Evolutionary conservation across 2,113 vertebrate species (phyloP), one percentile per base, ranked within the genome.

Genomic region (Climacteris rufus): DNA sequence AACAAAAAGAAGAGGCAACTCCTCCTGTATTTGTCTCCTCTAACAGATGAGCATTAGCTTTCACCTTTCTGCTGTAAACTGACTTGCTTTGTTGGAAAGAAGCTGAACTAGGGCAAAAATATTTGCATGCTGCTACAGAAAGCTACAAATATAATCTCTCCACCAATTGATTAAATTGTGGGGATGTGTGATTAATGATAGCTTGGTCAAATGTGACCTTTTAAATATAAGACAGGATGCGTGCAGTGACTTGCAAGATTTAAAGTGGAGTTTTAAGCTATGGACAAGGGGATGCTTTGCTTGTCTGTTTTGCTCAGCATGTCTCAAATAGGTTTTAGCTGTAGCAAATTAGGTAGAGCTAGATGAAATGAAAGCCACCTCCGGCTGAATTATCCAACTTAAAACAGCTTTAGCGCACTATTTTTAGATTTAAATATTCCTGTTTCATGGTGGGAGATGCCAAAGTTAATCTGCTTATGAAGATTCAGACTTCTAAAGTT

Each of bases 381-480:
- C 94, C 9, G 2, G 83, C 84, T 94, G 93, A 94, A 89, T 96
- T 96, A 96, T 59, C 87, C 96, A 94, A 91, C 92, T 93, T 95
- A 91, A 93, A 96, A 96, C 95, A 93, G 96, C 91, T 96, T 96
- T 92, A 89, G 81, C 35, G 5, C 82, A 83, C 89, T 96, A 96
- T 96, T 95, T 96, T 97, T 97, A 95, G 94, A 85, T 86, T 94
- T 90, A 95, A 97, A 95, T 96, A 94, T 95, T 94, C 91, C 59
- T 93, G 70, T 81, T 91, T 96, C 95, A 78, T 92, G 88, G 96
- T 94, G 66, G 61, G 87, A 95, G 89, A 96, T 91, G 81, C 82
- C 91, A 82, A 76, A 94, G 68, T 96, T 95, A 96, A 96, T 96
- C 95, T 96, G 33, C 74, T 96, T 96, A 83, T 49, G 50, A 87